These are phyloP conservation scores for Sebastes steindachneri DNA, from an alignment of 2,797 vertebrate genomes.

Conservation along the genomic window DNA sequence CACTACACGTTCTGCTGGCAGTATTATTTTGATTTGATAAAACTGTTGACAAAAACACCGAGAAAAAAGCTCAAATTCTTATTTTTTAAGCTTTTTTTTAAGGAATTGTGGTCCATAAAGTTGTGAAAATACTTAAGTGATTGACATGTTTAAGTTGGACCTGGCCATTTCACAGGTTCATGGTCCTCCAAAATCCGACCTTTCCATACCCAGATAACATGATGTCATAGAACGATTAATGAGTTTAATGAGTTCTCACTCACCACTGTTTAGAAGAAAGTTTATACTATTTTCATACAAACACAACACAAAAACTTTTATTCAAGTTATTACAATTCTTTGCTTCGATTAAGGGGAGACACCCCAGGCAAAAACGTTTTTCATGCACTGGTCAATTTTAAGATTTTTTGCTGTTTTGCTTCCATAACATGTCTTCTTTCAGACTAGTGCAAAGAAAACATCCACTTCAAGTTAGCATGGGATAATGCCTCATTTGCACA, in stretches of 20 bases:
- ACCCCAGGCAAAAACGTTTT: too few species aligned
- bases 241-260: not conserved
- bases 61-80: not conserved
- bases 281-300: not conserved
- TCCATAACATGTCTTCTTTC: too few species aligned
- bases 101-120: not conserved
- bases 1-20: not conserved
- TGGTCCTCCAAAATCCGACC: not conserved
- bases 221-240: not conserved
- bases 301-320: not conserved
- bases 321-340: not conserved
- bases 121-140: not conserved
- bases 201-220: conserved; percentile 5
- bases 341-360: not conserved
- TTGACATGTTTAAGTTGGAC: not conserved
- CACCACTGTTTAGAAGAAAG: not conserved
- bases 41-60: not conserved
- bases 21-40: not conserved
- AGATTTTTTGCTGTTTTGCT: too few species aligned
- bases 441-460: too few species aligned
- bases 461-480: rapidly evolving
- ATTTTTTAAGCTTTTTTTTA: not conserved
- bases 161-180: not conserved
- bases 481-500: too few species aligned
- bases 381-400: too few species aligned